phyloP scores from a whole-genome alignment of 1,140 invertebrate species.

The Cryptotermes secundus region DNA sequence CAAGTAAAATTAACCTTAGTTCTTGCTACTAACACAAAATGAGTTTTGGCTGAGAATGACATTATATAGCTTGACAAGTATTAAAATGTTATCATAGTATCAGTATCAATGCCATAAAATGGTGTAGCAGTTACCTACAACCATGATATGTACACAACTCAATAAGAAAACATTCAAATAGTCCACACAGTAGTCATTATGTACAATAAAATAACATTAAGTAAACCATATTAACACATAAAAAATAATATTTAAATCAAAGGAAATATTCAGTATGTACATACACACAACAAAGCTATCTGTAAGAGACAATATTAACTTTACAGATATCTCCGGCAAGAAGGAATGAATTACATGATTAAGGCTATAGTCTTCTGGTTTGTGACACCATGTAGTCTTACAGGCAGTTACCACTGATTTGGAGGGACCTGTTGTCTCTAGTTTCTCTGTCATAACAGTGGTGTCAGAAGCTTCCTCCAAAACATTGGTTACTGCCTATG shows the following conservation, averaged over 20 bases:
- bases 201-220: background rate
- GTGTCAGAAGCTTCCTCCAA: too few species aligned
- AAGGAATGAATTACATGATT: background rate
- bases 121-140: background rate
- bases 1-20: constrained; percentile 3
- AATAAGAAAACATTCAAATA: background rate
- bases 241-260: too few species aligned
- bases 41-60: background rate
- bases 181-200: background rate
- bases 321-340: background rate
- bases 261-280: too few species aligned
- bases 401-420: too few species aligned
- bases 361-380: background rate
- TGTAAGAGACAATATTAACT: background rate
- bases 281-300: too few species aligned
- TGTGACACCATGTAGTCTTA: too few species aligned
- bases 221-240: background rate
- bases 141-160: background rate
- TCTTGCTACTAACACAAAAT: background rate
- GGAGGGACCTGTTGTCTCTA: too few species aligned
- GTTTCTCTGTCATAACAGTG: too few species aligned
- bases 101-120: background rate
- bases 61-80: background rate
- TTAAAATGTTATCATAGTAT: background rate
- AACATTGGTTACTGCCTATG: too few species aligned